Base-by-base conservation (phyloP, 2,113 vertebrate species). In the Dromaius novaehollandiae region DNA sequence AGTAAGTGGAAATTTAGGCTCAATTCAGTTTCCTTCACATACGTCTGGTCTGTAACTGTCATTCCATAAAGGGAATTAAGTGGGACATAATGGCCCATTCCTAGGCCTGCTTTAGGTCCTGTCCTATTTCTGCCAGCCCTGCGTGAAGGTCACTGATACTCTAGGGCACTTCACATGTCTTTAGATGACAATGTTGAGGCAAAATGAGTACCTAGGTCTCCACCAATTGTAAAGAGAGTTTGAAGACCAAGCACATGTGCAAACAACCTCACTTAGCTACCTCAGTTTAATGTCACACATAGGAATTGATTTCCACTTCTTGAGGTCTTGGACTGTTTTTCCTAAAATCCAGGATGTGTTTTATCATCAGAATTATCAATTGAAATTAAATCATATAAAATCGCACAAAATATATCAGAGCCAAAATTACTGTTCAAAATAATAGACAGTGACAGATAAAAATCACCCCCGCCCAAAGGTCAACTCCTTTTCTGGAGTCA, bases 61-160 rank as follows among this genome's bases (percentile, higher is more conserved):
- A n/a, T 77, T 66, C 19, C 19, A 36, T 58, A 40, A 81, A 70
- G 2, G 1, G 9, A 58, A 58, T 32, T 58, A 58, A 58, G 55
- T 56, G 55, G 55, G 16, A 28, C 14, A 30, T 56, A 56, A 56
- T 30, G 28, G 30, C 30, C 55, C 30, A 32, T 32, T 19, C 42
- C 7, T 2, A 1, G 5, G 3, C 26, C 32, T 86, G 38, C 5
- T 0, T 1, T 34, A 77, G 1, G 0, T 36, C 18, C 25, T 61
- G 18, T 55, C 16, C 50, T 69, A 74, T 38, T 93, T 56, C 19
- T 19, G 63, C 4, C 13, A 30, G 58, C 64, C 20, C 32, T 51
- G 6, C 32, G 32, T 0, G 3, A 60, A 30, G 46, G 42, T 38
- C 13, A 90, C 46, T 42, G 26, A 42, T 51, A 46, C 7, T 7